Evolutionary conservation across 2,113 vertebrate species (phyloP).

Genomic region (Colossoma macropomum): DNA sequence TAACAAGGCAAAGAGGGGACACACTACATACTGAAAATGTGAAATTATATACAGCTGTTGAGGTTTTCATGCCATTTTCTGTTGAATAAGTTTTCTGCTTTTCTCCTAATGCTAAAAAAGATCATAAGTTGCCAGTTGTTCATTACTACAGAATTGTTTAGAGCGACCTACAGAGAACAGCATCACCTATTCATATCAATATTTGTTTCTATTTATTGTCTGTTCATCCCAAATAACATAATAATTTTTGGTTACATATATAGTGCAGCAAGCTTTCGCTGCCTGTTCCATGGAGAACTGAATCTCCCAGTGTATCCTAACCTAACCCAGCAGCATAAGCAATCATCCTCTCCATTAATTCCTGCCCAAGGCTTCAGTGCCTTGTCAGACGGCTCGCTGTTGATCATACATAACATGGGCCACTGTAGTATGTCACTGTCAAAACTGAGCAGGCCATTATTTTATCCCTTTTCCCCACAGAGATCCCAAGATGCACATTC

Average conservation of each 20-base stretch:
- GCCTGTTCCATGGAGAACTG: constrained; percentile 1
- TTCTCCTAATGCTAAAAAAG: too few relatives aligned
- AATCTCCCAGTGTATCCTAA: constrained; percentile 7
- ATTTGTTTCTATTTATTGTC: too few relatives aligned
- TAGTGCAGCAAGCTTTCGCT: neutral
- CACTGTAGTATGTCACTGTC: constrained; percentile 51
- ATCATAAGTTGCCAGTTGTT: too few relatives aligned
- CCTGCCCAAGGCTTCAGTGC: constrained; percentile 23
- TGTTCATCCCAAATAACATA: too few relatives aligned
- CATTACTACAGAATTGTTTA: too few relatives aligned
- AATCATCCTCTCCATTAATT: constrained; percentile 42
- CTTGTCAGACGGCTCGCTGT: constrained; percentile 39
- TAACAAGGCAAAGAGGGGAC: too few relatives aligned
- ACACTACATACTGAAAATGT: too few relatives aligned
- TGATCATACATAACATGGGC: constrained; percentile 39
- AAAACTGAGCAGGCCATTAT: constrained; percentile 43
- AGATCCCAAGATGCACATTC: constrained; percentile 34
- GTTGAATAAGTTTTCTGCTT: too few relatives aligned
- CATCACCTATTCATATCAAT: too few relatives aligned
- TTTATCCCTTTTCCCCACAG: constrained; percentile 30
- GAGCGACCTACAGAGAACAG: too few relatives aligned
- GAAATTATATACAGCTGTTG: too few relatives aligned
- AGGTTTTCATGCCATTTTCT: too few relatives aligned
- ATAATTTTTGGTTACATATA: neutral
- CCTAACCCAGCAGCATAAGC: constrained; percentile 32